phyloP scores from a whole-genome alignment of 37 sponge, comb jelly and placozoan genomes.

The Aphrocallistes beatrix region DNA sequence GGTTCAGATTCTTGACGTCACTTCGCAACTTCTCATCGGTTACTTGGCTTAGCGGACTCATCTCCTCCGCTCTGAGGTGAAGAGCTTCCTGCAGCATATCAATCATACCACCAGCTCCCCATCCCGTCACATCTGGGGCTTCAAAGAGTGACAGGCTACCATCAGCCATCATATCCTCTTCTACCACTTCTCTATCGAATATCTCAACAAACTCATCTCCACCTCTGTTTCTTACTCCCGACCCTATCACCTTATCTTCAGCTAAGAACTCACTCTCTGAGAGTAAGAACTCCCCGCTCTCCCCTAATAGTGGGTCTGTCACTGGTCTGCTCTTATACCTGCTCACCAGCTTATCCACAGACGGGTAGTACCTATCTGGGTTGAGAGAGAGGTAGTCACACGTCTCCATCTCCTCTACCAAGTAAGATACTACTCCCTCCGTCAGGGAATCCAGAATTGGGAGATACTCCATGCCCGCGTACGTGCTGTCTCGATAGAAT shows the following conservation, averaged over 20 bases:
- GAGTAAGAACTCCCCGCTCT: not conserved
- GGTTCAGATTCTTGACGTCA: not conserved
- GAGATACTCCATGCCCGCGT: not conserved
- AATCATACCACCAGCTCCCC: too few species aligned
- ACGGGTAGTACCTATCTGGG: not conserved
- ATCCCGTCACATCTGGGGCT: not conserved
- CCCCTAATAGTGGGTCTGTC: not conserved
- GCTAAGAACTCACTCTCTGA: not conserved
- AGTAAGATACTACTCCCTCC: not conserved
- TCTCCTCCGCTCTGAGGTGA: not conserved
- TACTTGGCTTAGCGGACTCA: not conserved
- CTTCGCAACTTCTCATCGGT: not conserved
- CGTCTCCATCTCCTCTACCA: not conserved
- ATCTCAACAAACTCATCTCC: not conserved
- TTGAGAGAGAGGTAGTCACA: not conserved
- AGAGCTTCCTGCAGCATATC: not conserved
- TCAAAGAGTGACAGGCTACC: not conserved
- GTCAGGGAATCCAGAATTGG: not conserved
- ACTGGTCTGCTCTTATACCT: not conserved
- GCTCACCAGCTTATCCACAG: not conserved
- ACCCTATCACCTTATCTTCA: not conserved
- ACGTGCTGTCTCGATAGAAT: not conserved
- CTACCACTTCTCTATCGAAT: not conserved
- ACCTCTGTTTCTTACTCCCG: not conserved
- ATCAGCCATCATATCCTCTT: not conserved